These are phyloP conservation scores for Torymus texanus DNA, from an alignment of 2,888 invertebrate genomes.

Conservation along the genomic window DNA sequence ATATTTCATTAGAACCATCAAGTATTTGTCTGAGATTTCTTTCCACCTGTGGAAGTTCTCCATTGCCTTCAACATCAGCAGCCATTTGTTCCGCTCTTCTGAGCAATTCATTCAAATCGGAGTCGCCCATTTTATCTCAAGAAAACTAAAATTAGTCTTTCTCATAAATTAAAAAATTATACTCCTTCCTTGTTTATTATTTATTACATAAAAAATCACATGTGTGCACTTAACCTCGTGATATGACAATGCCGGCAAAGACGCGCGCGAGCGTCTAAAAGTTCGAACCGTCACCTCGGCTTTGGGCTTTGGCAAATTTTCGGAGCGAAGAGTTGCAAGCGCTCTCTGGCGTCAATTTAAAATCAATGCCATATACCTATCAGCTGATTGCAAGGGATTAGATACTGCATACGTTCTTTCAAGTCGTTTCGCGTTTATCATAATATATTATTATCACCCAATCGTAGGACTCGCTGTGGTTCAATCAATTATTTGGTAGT, in stretches of 20 bases:
- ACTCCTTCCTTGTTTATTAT: background rate
- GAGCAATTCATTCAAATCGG: conserved; percentile 89
- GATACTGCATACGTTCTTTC: too few species aligned
- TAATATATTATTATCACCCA: background rate
- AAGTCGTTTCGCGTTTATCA: too few species aligned
- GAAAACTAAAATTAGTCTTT: background rate
- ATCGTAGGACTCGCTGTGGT: background rate
- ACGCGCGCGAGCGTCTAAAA: background rate
- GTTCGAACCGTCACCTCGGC: background rate
- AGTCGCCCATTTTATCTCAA: conserved; percentile 66
- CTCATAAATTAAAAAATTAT: background rate
- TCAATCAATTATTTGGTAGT: too few species aligned
- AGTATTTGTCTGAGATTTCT: conserved; percentile 93
- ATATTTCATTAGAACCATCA: conserved; percentile 92
- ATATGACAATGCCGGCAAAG: conserved; percentile 8
- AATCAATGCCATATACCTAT: background rate
- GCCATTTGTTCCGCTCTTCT: conserved; percentile 95
- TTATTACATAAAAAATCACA: background rate
- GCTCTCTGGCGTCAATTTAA: conserved; percentile 16
- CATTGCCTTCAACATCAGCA: conserved; percentile 90
- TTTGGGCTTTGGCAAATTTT: background rate
- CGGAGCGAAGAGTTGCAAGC: background rate
- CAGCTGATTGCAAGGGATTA: too few species aligned
- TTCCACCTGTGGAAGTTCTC: conserved; percentile 90
- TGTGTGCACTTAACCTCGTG: conserved; percentile 4